Conservation (phyloP, 1,140 invertebrate genomes). For the Lamellibrachia luymesi region DNA sequence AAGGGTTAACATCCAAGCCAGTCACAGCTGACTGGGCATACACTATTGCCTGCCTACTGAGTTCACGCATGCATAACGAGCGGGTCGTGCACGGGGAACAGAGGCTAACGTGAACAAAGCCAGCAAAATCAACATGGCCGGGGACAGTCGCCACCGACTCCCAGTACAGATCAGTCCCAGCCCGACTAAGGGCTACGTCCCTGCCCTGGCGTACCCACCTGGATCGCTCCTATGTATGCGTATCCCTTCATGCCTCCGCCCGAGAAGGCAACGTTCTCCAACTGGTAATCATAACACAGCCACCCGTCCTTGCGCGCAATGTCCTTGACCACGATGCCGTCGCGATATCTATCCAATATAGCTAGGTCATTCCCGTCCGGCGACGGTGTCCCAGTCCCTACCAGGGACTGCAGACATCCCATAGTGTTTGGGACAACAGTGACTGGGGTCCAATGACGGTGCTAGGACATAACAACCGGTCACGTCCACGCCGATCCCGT, state of each 20-base stretch:
- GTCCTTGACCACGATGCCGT: not conserved
- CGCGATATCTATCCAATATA: not conserved
- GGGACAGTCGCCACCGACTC: not conserved
- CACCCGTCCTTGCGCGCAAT: not conserved
- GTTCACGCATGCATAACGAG: not conserved
- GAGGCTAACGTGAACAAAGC: not conserved
- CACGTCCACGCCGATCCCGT: not conserved
- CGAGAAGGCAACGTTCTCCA: constrained; percentile 27
- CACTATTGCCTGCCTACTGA: not conserved
- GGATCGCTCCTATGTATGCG: constrained; percentile 26
- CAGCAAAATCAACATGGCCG: not conserved
- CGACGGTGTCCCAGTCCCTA: not conserved
- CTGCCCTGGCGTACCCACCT: constrained; percentile 9
- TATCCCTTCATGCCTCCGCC: constrained; percentile 28
- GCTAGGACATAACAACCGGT: not conserved
- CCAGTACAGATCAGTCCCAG: not conserved
- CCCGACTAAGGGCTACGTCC: not conserved
- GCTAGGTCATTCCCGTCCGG: not conserved
- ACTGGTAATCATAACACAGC: constrained; percentile 19
- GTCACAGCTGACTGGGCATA: not conserved
- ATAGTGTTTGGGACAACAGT: not conserved
- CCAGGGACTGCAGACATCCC: not conserved
- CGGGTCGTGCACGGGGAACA: not conserved
- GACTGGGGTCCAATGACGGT: not conserved
- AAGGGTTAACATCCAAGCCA: not conserved